These are phyloP conservation scores for Agrotis segetum DNA, from an alignment of 2,888 invertebrate species.

Conservation along the genomic window DNA sequence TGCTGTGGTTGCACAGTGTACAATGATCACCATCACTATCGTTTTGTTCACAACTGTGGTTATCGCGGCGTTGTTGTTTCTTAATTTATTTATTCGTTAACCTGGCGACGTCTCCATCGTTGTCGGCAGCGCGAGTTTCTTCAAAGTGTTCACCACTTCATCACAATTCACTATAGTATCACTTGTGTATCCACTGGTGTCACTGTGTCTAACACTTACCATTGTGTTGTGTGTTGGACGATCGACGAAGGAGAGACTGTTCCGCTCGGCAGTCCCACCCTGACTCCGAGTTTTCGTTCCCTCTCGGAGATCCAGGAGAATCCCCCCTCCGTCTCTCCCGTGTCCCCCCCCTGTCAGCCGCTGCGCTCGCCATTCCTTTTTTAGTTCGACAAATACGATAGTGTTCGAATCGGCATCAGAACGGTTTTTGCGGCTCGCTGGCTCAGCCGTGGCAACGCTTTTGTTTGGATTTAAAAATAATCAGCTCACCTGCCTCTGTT, in stretches of 20 bases:
- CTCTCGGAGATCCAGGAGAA: conserved; percentile 77
- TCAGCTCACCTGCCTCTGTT: conserved; percentile 77
- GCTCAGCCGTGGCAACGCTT: conserved; percentile 75
- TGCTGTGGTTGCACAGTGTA: background rate
- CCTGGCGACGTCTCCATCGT: conserved; percentile 15
- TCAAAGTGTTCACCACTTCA: conserved; percentile 64
- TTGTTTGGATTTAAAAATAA: conserved; percentile 82
- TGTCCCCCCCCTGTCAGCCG: conserved; percentile 59
- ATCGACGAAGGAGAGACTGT: conserved; percentile 89
- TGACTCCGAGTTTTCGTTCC: conserved; percentile 86
- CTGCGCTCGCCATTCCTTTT: conserved; percentile 84
- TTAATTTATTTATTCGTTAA: conserved; percentile 16
- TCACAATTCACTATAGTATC: conserved; percentile 71
- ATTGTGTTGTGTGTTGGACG: conserved; percentile 87
- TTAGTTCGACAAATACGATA: conserved; percentile 87
- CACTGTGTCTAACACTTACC: conserved; percentile 83
- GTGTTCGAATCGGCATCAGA: conserved; percentile 81
- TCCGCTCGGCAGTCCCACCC: conserved; percentile 89
- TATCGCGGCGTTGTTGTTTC: conserved; percentile 34
- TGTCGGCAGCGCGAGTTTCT: conserved; percentile 33
- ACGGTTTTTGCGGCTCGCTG: conserved; percentile 73
- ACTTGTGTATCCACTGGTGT: conserved; percentile 67
- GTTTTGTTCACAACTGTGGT: conserved; percentile 34
- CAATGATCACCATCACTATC: conserved; percentile 33
- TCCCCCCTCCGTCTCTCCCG: conserved; percentile 69